A percentile compares a stretch with the other conserved stretches of the same genome.
These are phyloP conservation scores for Dicyrtoma fusca DNA, from an alignment of 2,888 invertebrate species.

Conservation along the genomic window DNA sequence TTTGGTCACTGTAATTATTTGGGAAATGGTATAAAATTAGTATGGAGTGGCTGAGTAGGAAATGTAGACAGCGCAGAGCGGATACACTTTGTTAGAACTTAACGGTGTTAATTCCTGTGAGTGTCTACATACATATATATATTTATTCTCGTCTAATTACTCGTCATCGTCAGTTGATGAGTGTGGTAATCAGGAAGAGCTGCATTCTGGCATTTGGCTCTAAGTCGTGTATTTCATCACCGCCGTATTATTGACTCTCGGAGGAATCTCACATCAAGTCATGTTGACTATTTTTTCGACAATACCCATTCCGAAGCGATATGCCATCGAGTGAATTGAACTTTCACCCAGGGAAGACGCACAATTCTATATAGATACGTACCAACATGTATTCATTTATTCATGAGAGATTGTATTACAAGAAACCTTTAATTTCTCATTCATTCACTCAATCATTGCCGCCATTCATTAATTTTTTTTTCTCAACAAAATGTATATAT, in stretches of 20 bases:
- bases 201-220: too few species aligned
- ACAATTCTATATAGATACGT: neutral
- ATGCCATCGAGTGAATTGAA: too few species aligned
- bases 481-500: neutral
- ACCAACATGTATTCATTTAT: neutral
- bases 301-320: too few species aligned
- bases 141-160: constrained; percentile 23
- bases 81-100: constrained; percentile 4
- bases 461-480: constrained; percentile 18
- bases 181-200: constrained; percentile 22
- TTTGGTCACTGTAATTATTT: neutral
- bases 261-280: neutral
- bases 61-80: neutral
- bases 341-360: neutral
- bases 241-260: neutral
- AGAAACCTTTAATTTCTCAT: constrained; percentile 19
- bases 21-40: neutral
- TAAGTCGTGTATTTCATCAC: neutral
- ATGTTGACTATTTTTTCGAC: constrained; percentile 3
- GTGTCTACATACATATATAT: too few species aligned
- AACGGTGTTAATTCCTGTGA: neutral
- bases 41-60: too few species aligned
- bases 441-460: constrained; percentile 22
- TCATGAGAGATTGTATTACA: constrained; percentile 3
- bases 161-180: constrained; percentile 1